phyloP scores from a whole-genome alignment of 2,888 invertebrate species.

The Augiades crinisus region DNA sequence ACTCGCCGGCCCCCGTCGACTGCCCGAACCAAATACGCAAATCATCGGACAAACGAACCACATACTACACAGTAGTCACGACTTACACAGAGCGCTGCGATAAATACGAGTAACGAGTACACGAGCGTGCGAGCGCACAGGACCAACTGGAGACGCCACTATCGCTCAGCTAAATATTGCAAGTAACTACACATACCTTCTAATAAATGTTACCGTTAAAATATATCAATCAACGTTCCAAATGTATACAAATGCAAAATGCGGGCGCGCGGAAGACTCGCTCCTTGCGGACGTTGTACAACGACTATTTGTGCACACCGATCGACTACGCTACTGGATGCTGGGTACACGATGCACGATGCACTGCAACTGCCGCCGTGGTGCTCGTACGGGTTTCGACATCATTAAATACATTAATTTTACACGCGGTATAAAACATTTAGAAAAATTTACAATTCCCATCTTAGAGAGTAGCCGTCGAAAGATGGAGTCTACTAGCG shows the following conservation, averaged over 20 bases:
- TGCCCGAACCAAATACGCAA: constrained; percentile 17
- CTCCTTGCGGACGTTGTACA: constrained; percentile 31
- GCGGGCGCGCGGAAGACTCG: constrained; percentile 50
- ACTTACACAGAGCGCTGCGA: constrained; percentile 54
- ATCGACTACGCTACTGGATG: constrained; percentile 1
- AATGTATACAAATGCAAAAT: constrained; percentile 55
- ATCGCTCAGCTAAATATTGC: constrained; percentile 73
- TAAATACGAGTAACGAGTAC: constrained; percentile 48
- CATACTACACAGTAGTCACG: constrained; percentile 65
- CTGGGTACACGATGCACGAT: background rate
- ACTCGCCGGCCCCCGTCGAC: constrained; percentile 19
- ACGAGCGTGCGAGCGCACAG: constrained; percentile 41
- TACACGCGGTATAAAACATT: constrained; percentile 78
- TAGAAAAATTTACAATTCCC: constrained; percentile 78
- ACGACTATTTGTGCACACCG: constrained; percentile 62
- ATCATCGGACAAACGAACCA: constrained; percentile 28
- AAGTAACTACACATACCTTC: constrained; percentile 72
- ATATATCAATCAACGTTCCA: constrained; percentile 59
- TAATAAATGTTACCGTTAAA: constrained; percentile 61
- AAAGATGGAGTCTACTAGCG: constrained; percentile 45
- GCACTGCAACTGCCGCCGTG: constrained; percentile 45
- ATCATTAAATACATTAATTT: constrained; percentile 66
- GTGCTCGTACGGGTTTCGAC: constrained; percentile 53
- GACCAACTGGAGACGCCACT: constrained; percentile 37
- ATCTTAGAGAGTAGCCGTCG: constrained; percentile 58